A percentile compares a stretch with the other conserved stretches of the same genome.
Evolutionary conservation across 2,797 vertebrate genomes (phyloP).

Genomic region (Margarornis squamiger): DNA sequence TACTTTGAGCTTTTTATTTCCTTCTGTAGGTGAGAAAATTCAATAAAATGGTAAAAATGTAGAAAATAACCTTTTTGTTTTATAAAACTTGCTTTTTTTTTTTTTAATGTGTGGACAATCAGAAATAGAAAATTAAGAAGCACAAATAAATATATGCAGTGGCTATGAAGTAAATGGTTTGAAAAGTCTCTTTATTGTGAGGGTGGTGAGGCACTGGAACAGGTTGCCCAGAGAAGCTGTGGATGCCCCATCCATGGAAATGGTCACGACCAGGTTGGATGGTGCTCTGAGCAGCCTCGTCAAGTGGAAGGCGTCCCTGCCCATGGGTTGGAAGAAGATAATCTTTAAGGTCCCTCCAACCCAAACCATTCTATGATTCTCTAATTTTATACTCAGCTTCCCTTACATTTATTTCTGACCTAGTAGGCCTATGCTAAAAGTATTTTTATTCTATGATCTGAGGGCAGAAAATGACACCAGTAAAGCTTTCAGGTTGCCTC

Average conservation of each 20-base stretch:
- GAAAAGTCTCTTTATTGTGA: neutral
- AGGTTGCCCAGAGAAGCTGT: neutral
- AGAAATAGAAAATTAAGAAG: neutral
- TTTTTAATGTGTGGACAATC: neutral
- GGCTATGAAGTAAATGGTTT: neutral
- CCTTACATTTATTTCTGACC: neutral
- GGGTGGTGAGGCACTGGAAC: neutral
- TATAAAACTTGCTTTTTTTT: neutral
- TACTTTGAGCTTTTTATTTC: neutral
- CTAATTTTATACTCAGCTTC: neutral
- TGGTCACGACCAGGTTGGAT: neutral
- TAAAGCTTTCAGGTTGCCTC: neutral
- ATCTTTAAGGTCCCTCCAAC: neutral
- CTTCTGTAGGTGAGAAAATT: neutral
- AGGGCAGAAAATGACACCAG: neutral
- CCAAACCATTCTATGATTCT: neutral
- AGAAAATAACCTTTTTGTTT: neutral
- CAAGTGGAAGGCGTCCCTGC: neutral
- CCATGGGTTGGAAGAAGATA: neutral
- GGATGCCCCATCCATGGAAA: neutral
- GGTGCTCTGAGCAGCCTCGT: neutral
- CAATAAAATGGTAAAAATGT: neutral
- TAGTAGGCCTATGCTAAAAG: neutral
- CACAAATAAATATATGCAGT: neutral
- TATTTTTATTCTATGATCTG: neutral